Conservation (phyloP, 1,140 invertebrate genomes). For the Drosophila nebulosa region DNA sequence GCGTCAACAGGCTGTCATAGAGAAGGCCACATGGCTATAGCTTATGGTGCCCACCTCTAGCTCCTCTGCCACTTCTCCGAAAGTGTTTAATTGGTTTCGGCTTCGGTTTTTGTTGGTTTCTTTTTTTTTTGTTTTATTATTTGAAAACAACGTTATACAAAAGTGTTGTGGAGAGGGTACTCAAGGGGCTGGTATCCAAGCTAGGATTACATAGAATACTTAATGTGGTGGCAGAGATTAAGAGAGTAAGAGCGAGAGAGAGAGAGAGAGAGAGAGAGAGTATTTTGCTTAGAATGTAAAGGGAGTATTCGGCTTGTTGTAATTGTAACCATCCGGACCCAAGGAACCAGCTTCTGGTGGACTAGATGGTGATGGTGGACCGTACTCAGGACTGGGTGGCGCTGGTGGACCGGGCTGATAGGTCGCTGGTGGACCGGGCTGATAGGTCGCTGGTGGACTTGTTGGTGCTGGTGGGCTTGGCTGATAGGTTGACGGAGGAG, state of each 20-base stretch:
- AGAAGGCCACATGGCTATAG: conserved; percentile 36
- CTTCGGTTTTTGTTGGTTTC: conserved; percentile 28
- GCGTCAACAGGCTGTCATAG: conserved; percentile 49
- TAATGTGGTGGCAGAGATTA: conserved; percentile 16
- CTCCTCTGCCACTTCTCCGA: conserved; percentile 33
- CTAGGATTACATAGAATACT: conserved; percentile 24
- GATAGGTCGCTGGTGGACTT: conserved; percentile 34
- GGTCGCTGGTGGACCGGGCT: conserved; percentile 27
- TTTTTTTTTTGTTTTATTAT: conserved; percentile 39
- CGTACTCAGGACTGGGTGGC: conserved; percentile 47
- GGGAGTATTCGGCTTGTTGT: conserved; percentile 46
- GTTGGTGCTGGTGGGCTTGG: conserved; percentile 37
- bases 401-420: conserved; percentile 34
- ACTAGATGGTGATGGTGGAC: conserved; percentile 47
- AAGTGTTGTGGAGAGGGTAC: conserved; percentile 6
- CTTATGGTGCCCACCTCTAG: too few relatives aligned
- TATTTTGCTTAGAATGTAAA: conserved; percentile 34
- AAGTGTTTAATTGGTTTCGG: conserved; percentile 46
- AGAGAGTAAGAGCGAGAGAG: background rate
- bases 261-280: background rate
- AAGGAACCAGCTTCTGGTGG: conserved; percentile 36
- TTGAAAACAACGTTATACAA: conserved; percentile 50
- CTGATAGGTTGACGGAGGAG: conserved; percentile 28
- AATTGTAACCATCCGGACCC: conserved; percentile 49
- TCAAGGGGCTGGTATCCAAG: background rate